phyloP scores from a whole-genome alignment of 92 coral and sea anemone genomes.

The Siderastrea siderea region DNA sequence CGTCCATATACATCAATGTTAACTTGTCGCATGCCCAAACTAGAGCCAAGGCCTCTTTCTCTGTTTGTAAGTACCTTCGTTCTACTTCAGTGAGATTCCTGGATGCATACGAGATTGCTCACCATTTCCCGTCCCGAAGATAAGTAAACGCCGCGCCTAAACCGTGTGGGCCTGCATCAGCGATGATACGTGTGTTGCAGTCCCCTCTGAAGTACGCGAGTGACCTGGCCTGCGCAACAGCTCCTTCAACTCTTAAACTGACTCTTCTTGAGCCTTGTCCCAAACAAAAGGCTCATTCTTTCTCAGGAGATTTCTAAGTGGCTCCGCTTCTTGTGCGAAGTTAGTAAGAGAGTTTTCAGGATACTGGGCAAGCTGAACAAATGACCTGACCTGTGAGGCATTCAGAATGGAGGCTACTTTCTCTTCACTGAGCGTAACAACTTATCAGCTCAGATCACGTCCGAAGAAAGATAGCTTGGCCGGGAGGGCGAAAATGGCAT shows the following conservation, averaged over 20 bases:
- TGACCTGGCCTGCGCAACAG: constrained; percentile 41
- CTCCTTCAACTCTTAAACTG: constrained; percentile 66
- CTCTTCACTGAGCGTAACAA: constrained; percentile 67
- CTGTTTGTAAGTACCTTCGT: constrained; percentile 47
- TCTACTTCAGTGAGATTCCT: constrained; percentile 66
- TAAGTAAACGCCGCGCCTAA: constrained; percentile 58
- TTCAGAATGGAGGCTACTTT: constrained; percentile 55
- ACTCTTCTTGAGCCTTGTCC: constrained; percentile 53
- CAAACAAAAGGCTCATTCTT: constrained; percentile 62
- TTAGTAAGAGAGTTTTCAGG: constrained; percentile 64
- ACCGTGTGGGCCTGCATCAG: constrained; percentile 68
- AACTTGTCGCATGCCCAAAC: constrained; percentile 67
- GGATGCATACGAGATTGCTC: constrained; percentile 61
- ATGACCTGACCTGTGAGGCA: constrained; percentile 63
- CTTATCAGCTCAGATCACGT: constrained; percentile 59
- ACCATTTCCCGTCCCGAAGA: constrained; percentile 56
- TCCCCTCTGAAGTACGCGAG: constrained; percentile 68
- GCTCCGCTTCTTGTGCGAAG: constrained; percentile 60
- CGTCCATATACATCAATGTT: constrained; percentile 66
- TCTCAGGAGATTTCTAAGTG: constrained; percentile 54
- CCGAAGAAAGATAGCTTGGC: constrained; percentile 62
- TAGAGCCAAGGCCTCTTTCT: constrained; percentile 66
- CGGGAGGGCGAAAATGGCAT: constrained; percentile 59
- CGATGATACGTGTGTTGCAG: constrained; percentile 53
- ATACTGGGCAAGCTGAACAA: constrained; percentile 57